Evolutionary conservation across 2,797 vertebrate species (phyloP).

Genomic region (Euphonia xanthogaster): DNA sequence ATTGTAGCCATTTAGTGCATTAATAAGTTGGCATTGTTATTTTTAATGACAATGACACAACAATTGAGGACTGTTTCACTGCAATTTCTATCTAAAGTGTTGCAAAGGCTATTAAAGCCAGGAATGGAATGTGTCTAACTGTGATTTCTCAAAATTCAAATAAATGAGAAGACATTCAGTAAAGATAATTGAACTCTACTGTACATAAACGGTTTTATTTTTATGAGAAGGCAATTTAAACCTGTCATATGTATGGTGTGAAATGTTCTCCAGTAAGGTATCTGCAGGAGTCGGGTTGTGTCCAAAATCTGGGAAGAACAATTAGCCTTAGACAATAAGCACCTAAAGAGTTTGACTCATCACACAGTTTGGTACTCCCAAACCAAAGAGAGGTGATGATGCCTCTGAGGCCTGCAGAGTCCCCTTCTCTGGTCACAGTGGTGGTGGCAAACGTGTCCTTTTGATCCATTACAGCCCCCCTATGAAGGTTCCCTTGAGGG

Average conservation of each 20-base stretch:
- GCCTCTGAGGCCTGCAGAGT: background rate
- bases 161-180: background rate
- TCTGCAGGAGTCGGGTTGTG: background rate
- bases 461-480: background rate
- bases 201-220: background rate
- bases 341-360: background rate
- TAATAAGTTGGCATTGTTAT: background rate
- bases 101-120: background rate
- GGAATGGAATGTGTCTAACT: background rate
- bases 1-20: background rate
- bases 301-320: background rate
- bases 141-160: background rate
- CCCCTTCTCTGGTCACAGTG: background rate
- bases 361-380: background rate
- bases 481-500: background rate
- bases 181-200: background rate
- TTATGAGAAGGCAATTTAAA: background rate
- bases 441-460: background rate
- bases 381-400: background rate
- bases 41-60: background rate
- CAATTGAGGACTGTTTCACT: background rate
- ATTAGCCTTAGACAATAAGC: background rate
- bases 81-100: background rate
- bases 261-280: background rate
- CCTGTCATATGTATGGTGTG: background rate